phyloP scores from a whole-genome alignment of 35 echinoderm and acorn worm genomes.

The Hemicentrotus pulcherrimus region DNA sequence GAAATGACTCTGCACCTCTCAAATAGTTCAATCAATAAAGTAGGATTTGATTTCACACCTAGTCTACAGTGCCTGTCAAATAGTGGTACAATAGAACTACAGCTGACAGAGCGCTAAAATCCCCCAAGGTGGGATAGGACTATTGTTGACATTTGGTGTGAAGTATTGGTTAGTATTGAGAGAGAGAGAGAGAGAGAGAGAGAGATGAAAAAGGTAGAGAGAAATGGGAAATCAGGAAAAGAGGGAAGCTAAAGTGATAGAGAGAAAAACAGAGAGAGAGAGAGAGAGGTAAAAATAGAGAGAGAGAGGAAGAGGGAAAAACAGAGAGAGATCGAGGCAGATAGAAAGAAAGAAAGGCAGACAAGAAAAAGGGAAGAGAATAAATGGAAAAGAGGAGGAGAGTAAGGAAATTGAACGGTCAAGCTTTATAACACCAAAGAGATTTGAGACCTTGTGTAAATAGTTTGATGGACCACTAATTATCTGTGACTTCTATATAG shows the following conservation, averaged over 20 bases:
- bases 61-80: neutral
- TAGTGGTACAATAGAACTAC: neutral
- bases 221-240: neutral
- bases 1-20: neutral
- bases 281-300: neutral
- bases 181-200: neutral
- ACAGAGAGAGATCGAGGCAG: neutral
- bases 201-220: neutral
- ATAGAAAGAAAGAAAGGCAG: neutral
- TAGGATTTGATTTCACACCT: conserved; percentile 6
- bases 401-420: neutral
- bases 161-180: neutral
- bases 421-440: too few relatives aligned
- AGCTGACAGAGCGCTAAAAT: neutral
- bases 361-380: neutral
- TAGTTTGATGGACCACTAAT: too few relatives aligned
- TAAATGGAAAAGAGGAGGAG: neutral
- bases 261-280: neutral
- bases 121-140: neutral
- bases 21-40: neutral
- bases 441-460: too few relatives aligned
- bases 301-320: too few relatives aligned
- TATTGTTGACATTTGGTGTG: neutral
- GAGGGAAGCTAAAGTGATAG: neutral
- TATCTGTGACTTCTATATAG: too few relatives aligned